Percentiles rank a stretch among this genome's conserved stretches.
phyloP scores from a whole-genome alignment of 2,888 invertebrate genomes.

The Platerodrilus igneus region DNA sequence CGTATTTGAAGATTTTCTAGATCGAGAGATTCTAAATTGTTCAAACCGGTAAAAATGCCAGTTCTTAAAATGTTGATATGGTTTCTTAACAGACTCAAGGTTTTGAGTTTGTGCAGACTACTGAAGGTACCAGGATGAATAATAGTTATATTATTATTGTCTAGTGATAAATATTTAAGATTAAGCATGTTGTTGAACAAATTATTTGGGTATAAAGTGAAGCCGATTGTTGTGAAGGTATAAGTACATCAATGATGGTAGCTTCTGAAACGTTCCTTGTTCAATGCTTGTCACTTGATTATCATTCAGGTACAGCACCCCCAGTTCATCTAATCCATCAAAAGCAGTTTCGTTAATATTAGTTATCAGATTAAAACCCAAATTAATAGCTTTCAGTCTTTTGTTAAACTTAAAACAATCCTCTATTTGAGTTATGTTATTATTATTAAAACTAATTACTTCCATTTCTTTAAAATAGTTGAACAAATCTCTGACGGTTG shows the following conservation, averaged over 20 bases:
- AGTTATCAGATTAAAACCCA: constrained; percentile 10
- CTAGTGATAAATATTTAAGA: constrained; percentile 10
- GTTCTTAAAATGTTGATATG: constrained; percentile 6
- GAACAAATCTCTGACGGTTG: neutral
- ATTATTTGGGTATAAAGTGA: too few relatives aligned
- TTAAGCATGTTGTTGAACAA: constrained; percentile 1
- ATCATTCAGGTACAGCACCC: constrained; percentile 41
- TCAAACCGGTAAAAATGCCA: constrained; percentile 6
- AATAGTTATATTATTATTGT: constrained; percentile 10
- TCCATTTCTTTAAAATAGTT: constrained; percentile 9
- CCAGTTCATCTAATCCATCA: constrained; percentile 32
- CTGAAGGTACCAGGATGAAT: constrained; percentile 10
- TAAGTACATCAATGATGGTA: neutral
- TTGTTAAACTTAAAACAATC: constrained; percentile 7
- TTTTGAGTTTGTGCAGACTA: constrained; percentile 5
- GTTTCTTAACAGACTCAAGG: constrained; percentile 12
- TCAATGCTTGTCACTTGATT: constrained; percentile 43
- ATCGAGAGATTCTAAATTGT: constrained; percentile 3
- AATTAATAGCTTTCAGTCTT: constrained; percentile 8
- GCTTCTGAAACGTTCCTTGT: constrained; percentile 31
- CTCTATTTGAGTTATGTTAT: constrained; percentile 41
- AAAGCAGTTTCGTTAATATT: constrained; percentile 2
- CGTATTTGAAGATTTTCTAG: neutral
- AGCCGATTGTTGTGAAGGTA: constrained; percentile 9
- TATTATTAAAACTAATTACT: constrained; percentile 32